Evolutionary conservation across 2,888 invertebrate genomes (phyloP), one percentile per base, ranked within the genome.

Genomic region (Ectobius pallidus): DNA sequence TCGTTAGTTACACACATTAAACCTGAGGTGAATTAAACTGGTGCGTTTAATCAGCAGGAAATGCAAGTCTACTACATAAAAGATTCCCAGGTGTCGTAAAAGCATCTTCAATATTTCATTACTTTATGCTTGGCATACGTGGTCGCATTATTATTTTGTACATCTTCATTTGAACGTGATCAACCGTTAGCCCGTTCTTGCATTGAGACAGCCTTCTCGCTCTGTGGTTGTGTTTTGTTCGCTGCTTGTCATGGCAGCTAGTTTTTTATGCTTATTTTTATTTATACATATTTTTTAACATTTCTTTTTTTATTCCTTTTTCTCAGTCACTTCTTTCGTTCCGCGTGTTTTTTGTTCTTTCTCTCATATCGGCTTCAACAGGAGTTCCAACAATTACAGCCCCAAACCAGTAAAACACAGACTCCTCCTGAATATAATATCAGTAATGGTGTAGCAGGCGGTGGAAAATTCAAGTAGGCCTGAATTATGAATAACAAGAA

Each of bases 211-310:
- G 46, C 46, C 30, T 65, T 9, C 65, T 25, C 65, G 25, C 65
- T 11, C 44, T 65, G 65, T 65, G 46, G 65, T 46, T 65, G 65
- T 65, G 44, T 65, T 65, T 65, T 65, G 65, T 61, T 70, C 58
- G 22, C 42, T 42, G 69, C 46, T 49, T 49, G 69, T 69, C 69
- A 69, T 69, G 69, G 69, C 58, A 58, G 70, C 46, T 18, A 18
- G 25, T n/a, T 46, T 65, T 46, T 46, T 46, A 27, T 11, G n/a
- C n/a, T 65, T 30, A 65, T 70, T 70, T 70, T 70, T 70, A 61
- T 70, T 70, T 70, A 61, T 61, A 42, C 58, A 42, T 58, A 70
- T 65, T 65, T 65, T 27, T 65, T 46, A 44, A 44, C 42, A 30
- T 67, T 67, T 46, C 11, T 22, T 69, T 58, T 61, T 61, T 69